Evolutionary conservation across 2,888 invertebrate species (phyloP), one percentile per base, ranked within the genome.

Genomic region (Drosophila colorata): DNA sequence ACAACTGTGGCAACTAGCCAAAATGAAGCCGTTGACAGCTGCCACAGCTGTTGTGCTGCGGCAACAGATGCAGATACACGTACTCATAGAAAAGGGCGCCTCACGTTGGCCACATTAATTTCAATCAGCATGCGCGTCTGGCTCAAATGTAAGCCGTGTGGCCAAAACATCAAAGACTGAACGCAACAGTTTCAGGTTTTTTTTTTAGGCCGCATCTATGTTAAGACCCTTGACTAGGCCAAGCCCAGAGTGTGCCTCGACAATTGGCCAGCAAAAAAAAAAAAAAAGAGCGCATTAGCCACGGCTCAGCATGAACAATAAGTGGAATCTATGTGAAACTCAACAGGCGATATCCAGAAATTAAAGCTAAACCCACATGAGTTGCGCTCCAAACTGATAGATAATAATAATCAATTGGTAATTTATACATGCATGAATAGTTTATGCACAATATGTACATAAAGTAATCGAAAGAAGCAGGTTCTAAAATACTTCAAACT

Each of bases 91-190:
- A 35, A 25, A 53, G 52, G 63, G 57, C 52, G 59, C 59, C 72
- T 78, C 86, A 87, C 73, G 86, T 78, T 85, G 68, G 74, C 69
- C 60, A 77, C 83, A 82, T 88, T 71, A 66, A 83, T 86, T 77
- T 83, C 84, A 80, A 86, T 83, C 87, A 84, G 57, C 69, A 69
- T 53, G 40, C 38, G 52, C 52, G 40, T 16, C 56, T 56, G 43
- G 52, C 48, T 44, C 43, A 60, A 53, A 40, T 65, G 37, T 66
- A 58, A 61, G 65, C 46, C 57, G 48, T 63, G 14, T 69, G 47
- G 18, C 41, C 28, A 48, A 38, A 53, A 46, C 78, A 77, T 74
- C 77, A 74, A 74, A 74, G 59, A 38, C 63, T 16, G 9, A 28
- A 28, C 28, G 8, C 28, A 28, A 25, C 25, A 25, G 25, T 25